Conservation (phyloP, 2,888 invertebrate genomes). For the Cenopis cana region DNA sequence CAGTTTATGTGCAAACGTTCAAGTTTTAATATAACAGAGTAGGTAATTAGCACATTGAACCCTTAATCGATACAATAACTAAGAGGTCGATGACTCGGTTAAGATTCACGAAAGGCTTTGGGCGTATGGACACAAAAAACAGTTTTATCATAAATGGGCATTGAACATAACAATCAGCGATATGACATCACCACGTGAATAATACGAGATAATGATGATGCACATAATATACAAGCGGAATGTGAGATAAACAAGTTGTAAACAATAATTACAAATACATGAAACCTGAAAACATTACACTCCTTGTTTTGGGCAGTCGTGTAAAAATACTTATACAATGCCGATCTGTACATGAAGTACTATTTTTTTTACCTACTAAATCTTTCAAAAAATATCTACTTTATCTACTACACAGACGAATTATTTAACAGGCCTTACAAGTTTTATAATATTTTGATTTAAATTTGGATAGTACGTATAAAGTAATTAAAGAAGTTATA, state of each 20-base stretch:
- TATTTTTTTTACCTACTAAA: not conserved
- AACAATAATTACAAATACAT: not conserved
- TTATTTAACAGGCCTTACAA: too few relatives aligned
- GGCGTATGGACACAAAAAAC: slow-evolving; percentile 45
- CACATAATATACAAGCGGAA: slow-evolving; percentile 3
- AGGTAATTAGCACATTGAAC: slow-evolving; percentile 2
- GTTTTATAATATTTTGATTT: too few relatives aligned
- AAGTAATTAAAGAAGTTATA: too few relatives aligned
- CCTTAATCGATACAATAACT: slow-evolving; percentile 18
- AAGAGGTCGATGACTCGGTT: slow-evolving; percentile 20
- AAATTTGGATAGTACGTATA: too few relatives aligned
- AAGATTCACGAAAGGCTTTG: slow-evolving; percentile 15
- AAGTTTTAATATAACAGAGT: not conserved
- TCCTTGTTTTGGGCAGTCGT: too few relatives aligned
- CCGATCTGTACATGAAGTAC: not conserved
- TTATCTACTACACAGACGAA: too few relatives aligned
- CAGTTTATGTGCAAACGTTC: not conserved
- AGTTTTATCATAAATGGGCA: slow-evolving; percentile 55
- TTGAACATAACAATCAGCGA: slow-evolving; percentile 54
- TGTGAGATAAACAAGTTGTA: not conserved
- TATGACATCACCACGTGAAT: slow-evolving; percentile 68
- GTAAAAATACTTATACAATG: not conserved
- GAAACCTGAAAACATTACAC: too few relatives aligned
- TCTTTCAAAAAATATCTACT: not conserved
- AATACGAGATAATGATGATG: slow-evolving; percentile 52